Conservation (phyloP, 2,797 vertebrate genomes). For the Poecilia velifera region DNA sequence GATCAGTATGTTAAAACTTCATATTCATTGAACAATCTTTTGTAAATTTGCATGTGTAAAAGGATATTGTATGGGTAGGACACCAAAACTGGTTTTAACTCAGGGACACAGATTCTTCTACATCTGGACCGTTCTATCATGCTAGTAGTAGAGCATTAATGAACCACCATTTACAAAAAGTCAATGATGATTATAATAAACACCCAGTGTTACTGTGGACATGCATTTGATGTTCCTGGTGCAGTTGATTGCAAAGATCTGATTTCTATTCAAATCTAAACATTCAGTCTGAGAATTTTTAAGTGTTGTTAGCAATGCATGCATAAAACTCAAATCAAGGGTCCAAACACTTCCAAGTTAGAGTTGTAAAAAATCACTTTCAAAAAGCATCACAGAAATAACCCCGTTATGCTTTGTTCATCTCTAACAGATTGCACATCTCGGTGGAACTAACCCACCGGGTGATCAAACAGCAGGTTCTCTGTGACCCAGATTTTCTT, state of each 20-base stretch:
- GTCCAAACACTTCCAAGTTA: not conserved
- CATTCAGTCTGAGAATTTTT: not conserved
- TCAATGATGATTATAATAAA: not conserved
- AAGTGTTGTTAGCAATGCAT: not conserved
- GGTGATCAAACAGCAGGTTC: conserved; percentile 45
- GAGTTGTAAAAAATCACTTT: not conserved
- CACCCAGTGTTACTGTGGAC: not conserved
- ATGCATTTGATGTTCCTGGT: not conserved
- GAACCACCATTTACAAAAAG: not conserved
- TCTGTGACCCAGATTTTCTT: conserved; percentile 58
- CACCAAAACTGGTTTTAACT: not conserved
- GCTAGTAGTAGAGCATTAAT: not conserved
- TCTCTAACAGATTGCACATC: conserved; percentile 27
- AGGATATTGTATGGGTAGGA: not conserved
- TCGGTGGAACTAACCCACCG: conserved; percentile 54
- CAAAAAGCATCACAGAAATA: conserved; percentile 18
- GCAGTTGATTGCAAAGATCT: not conserved
- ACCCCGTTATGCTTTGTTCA: conserved; percentile 1
- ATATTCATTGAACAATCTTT: not conserved
- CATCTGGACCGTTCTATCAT: not conserved
- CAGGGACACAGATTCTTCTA: not conserved
- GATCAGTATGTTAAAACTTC: not conserved
- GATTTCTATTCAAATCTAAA: not conserved
- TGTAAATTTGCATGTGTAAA: not conserved
- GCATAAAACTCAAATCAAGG: not conserved